Evolutionary conservation across 1,140 invertebrate species (phyloP), one percentile per base, ranked within the genome.

Genomic region (Drosophila azteca): DNA sequence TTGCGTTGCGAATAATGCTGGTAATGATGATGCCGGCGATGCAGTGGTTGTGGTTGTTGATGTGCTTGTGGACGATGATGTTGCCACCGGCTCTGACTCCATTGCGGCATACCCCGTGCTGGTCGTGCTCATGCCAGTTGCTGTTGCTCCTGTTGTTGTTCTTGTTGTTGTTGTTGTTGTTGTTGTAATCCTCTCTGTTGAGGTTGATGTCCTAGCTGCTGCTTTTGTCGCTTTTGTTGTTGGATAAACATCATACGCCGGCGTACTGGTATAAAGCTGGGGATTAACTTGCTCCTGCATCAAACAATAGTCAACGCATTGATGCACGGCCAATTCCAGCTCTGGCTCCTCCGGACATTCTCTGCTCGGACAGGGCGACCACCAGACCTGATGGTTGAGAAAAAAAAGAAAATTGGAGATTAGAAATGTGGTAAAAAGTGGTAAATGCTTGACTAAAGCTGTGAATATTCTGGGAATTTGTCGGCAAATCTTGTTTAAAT

Each of bases 271-370:
- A 63, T 88, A 79, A 39, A 87, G 84, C 73, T 90, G 76, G 39
- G 90, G 92, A 70, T 90, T 83, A 62, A 57, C 67, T 75, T 88
- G 90, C 62, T 91, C 91, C 26, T 91, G 93, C 52, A 95, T 82
- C 54, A 94, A 82, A 82, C 95, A 96, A 91, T 95, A 94, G 90
- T 95, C 94, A 2, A 94, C 92, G 84, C 95, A 96, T 69, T 94
- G 93, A 72, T 95, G 94, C 35, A 96, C 92, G 6, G 95, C 94
- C 69, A 96, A 93, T 79, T 95, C 94, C n/a, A 95, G 91, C 80
- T 95, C 94, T 71, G 95, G 94, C 63, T 95, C 94, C 77, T 95
- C 95, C 3, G 95, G 95, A 90, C 95, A 96, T 91, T 95, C 95
- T 52, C 95, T 92, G 74, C 94, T 95, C 0, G 95, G 94, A 77